Conservation (phyloP, 2,113 vertebrate genomes). For the Leiothrix lutea region DNA sequence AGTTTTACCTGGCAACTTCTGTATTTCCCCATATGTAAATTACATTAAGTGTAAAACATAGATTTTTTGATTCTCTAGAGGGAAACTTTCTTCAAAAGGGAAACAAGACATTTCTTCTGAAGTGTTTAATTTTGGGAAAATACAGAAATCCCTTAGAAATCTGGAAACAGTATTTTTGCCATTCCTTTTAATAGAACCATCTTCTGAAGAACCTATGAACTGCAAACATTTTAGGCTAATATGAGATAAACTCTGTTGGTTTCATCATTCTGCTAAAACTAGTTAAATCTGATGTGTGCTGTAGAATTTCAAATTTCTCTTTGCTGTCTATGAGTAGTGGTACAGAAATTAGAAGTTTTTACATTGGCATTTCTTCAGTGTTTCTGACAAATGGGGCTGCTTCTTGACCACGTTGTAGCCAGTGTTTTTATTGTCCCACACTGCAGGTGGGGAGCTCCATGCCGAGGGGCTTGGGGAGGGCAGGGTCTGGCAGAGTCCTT, state of each 20-base stretch:
- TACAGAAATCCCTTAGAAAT: not conserved
- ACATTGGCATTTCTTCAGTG: accelerated
- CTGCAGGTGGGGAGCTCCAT: not conserved
- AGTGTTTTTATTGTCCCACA: accelerated
- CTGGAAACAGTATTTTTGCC: not conserved
- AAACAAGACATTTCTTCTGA: not conserved
- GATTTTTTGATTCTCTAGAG: not conserved
- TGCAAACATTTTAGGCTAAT: not conserved
- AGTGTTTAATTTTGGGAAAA: not conserved
- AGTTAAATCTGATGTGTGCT: not conserved
- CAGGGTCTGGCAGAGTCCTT: not conserved
- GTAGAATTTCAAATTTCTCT: not conserved
- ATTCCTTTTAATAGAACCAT: not conserved
- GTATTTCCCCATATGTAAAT: not conserved
- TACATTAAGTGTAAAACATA: not conserved
- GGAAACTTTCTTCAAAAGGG: not conserved
- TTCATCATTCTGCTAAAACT: not conserved
- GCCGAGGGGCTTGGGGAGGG: not conserved
- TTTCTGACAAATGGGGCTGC: not conserved
- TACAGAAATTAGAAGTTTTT: not conserved
- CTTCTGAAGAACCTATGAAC: not conserved
- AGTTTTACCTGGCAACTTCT: not conserved
- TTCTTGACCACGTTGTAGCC: accelerated
- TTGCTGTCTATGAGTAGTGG: too few relatives aligned
- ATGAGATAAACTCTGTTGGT: not conserved